Conservation (phyloP, 2,888 invertebrate species). For the Parasteatoda lunata region DNA sequence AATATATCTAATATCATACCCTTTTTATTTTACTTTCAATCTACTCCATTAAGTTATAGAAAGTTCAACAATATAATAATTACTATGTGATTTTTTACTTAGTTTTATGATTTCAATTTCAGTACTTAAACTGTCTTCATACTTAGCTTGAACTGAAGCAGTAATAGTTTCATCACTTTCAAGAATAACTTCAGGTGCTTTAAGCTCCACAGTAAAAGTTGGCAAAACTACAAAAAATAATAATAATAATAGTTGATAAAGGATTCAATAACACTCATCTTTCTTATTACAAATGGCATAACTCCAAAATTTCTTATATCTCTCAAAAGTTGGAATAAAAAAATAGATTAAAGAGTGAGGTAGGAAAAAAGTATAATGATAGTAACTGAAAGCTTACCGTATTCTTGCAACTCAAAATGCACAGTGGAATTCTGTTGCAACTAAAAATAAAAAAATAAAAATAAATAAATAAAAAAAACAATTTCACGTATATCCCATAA, state of each 20-base stretch:
- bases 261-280: too few species aligned
- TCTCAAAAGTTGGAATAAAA: too few species aligned
- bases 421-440: slow-evolving; percentile 55
- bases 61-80: not conserved
- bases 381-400: slow-evolving; percentile 52
- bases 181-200: slow-evolving; percentile 68
- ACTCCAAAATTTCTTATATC: too few species aligned
- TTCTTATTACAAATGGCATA: too few species aligned
- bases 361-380: too few species aligned
- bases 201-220: slow-evolving; percentile 68
- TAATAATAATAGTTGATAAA: not conserved
- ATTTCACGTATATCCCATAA: too few species aligned
- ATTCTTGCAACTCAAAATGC: slow-evolving; percentile 69
- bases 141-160: slow-evolving; percentile 42
- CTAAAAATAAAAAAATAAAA: slow-evolving; percentile 25
- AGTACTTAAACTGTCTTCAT: not conserved
- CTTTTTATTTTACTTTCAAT: not conserved
- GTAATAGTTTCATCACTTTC: slow-evolving; percentile 42
- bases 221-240: slow-evolving; percentile 64
- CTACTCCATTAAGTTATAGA: not conserved
- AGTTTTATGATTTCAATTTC: too few species aligned
- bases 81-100: too few species aligned
- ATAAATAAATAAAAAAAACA: not conserved
- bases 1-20: too few species aligned
- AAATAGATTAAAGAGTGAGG: too few species aligned